Conservation (phyloP, 1,140 invertebrate species). For the Aphidius gifuensis region DNA sequence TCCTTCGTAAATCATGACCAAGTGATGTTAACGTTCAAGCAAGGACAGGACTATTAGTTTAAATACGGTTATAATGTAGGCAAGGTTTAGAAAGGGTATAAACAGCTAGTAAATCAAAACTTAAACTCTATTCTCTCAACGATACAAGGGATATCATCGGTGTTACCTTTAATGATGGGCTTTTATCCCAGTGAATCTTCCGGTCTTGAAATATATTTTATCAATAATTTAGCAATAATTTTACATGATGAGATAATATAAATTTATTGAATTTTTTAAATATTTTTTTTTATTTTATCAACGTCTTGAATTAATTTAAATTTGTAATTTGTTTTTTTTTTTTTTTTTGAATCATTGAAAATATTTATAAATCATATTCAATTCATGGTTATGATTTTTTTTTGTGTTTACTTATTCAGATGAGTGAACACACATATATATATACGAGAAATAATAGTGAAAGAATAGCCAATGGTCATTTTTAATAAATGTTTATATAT, state of each 20-base stretch:
- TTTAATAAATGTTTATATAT: neutral
- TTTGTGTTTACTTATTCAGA: neutral
- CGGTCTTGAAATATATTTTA: conserved; percentile 4
- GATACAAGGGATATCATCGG: conserved; percentile 19
- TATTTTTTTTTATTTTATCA: too few species aligned
- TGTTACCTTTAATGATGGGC: conserved; percentile 17
- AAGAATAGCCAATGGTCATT: neutral
- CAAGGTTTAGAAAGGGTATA: conserved; percentile 47
- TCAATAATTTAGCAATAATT: too few species aligned
- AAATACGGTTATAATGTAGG: conserved; percentile 54
- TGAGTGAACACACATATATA: neutral
- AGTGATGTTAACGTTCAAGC: neutral
- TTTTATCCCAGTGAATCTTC: neutral
- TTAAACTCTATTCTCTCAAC: conserved; percentile 23
- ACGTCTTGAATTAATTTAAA: too few species aligned
- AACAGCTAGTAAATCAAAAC: conserved; percentile 53
- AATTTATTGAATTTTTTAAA: neutral
- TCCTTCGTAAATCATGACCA: conserved; percentile 39
- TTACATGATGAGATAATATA: too few species aligned
- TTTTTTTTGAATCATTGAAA: too few species aligned
- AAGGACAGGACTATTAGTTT: conserved; percentile 45
- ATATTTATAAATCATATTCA: too few species aligned
- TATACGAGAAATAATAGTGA: neutral
- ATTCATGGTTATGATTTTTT: too few species aligned
- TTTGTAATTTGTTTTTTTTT: too few species aligned